Evolutionary conservation across 1,140 invertebrate genomes (phyloP), one percentile per base, ranked within the genome.

Genomic region (Phymastichus coffea): DNA sequence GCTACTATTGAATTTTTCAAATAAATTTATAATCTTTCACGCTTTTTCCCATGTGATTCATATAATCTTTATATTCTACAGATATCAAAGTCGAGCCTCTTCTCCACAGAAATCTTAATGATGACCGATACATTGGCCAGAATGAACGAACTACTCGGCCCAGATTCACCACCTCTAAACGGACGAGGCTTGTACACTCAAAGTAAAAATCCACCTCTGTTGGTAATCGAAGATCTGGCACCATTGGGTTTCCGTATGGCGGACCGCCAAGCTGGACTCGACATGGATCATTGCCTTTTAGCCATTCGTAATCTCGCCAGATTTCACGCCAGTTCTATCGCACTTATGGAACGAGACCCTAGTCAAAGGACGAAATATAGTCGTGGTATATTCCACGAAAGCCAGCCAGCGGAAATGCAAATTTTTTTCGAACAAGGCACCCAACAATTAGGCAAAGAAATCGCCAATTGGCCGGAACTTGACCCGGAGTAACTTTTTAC

Each of bases 311-410:
- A 83, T 57, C 47, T 87, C 57, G 85, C 82, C 3, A 81, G 71
- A 63, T 82, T 85, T 69, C 86, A 87, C 63, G 85, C 83, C 3
- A 69, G 79, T 2, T 83, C 84, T 0, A 74, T 83, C 22, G 77
- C 79, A 7, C 57, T 84, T 55, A 78, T 76, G 51, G 76, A 82
- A 66, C 80, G 81, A 70, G n/a, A n/a, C n/a, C n/a, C n/a, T n/a
- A n/a, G n/a, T n/a, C 66, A 4, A n/a, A 78, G 77, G 25, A 25
- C 61, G 0, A 8, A 52, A 0, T 82, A 78, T 41, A 47, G 28
- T 0, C 71, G 48, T 54, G 79, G 81, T 15, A 70, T 80, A 15
- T 81, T 78, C 46, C 57, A 58, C 17, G n/a, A n/a, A n/a, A 2
- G 47, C 1, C 26, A 69, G 35, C 71, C 74, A 2, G 26, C 61